phyloP scores from a whole-genome alignment of 2,888 invertebrate species.

The Tachina grossa region DNA sequence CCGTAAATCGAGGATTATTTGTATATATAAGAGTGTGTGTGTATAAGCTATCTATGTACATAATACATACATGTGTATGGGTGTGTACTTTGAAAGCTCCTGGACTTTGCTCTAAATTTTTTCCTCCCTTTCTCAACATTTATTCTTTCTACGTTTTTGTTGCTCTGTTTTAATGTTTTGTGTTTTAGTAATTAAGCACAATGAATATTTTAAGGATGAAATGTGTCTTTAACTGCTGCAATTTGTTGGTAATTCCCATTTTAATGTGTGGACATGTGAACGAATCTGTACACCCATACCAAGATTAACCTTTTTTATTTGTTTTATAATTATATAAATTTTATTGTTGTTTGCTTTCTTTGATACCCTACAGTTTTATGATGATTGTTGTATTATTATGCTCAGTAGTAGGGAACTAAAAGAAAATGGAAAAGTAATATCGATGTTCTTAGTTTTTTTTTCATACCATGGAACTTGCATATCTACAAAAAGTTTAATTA shows the following conservation, averaged over 20 bases:
- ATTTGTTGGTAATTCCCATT: constrained; percentile 58
- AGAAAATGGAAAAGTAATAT: too few relatives aligned
- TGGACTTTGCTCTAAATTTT: constrained; percentile 7
- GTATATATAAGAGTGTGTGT: background rate
- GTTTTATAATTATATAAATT: constrained; percentile 55
- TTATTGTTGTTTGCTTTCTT: constrained; percentile 8
- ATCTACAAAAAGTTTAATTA: too few relatives aligned
- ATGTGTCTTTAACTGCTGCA: constrained; percentile 73
- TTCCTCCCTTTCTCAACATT: background rate
- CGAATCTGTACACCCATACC: constrained; percentile 9
- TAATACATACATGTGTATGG: background rate
- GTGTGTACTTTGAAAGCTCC: background rate
- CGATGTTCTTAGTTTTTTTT: too few relatives aligned
- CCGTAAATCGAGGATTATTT: too few relatives aligned
- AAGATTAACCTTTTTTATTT: constrained; percentile 48
- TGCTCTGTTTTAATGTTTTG: constrained; percentile 3
- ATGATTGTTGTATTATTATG: too few relatives aligned
- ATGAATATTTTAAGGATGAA: constrained; percentile 69
- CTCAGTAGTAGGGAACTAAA: too few relatives aligned
- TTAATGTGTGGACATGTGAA: constrained; percentile 16
- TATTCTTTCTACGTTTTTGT: background rate
- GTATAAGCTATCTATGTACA: background rate
- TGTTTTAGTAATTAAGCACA: constrained; percentile 58
- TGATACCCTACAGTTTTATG: background rate
- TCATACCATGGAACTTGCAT: too few relatives aligned